Conservation (phyloP, 2,888 invertebrate species). For the Automeris io region DNA sequence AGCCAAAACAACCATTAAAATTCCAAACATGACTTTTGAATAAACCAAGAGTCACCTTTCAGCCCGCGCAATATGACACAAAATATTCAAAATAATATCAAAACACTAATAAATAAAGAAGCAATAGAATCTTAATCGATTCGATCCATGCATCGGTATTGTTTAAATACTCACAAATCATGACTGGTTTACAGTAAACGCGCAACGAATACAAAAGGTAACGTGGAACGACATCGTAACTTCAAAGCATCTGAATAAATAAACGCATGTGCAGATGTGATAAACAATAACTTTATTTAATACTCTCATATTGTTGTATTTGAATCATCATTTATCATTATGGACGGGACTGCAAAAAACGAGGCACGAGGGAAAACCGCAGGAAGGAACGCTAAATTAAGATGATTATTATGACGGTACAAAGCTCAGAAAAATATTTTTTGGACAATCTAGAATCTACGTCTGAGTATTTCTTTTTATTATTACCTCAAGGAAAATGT, state of each 20-base stretch:
- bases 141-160: neutral
- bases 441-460: too few species aligned
- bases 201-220: neutral
- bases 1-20: neutral
- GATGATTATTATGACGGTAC: too few species aligned
- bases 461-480: too few species aligned
- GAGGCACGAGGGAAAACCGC: too few species aligned
- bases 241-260: neutral
- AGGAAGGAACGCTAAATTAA: too few species aligned
- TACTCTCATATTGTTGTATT: too few species aligned
- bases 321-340: too few species aligned
- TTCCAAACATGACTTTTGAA: neutral
- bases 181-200: neutral
- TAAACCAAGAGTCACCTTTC: neutral
- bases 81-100: neutral
- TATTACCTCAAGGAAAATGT: too few species aligned
- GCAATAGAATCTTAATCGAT: neutral
- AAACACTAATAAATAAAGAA: neutral
- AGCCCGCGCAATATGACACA: neutral
- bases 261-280: neutral
- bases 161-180: neutral
- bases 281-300: too few species aligned
- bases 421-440: too few species aligned
- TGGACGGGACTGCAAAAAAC: too few species aligned
- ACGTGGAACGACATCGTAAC: too few species aligned